Evolutionary conservation across 2,888 invertebrate genomes (phyloP).

Genomic region (Mesorhabditis sp.): DNA sequence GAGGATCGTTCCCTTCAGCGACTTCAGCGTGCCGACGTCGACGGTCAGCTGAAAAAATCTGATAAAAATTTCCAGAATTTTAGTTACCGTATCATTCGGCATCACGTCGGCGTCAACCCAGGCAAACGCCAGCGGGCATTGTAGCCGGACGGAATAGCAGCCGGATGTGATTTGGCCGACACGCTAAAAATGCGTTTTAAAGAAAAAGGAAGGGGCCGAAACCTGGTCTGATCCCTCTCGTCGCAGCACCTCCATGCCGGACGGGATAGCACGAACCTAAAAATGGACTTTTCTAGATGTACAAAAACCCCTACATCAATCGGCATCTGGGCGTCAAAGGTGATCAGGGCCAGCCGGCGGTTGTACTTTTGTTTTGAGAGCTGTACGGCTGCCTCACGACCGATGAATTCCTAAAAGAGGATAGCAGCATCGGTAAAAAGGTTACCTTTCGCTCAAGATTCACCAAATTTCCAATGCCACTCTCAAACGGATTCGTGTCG

Average conservation of each 20-base stretch:
- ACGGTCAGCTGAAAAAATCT: slow-evolving; percentile 39
- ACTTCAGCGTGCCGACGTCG: slow-evolving; percentile 36
- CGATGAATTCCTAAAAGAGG: slow-evolving; percentile 35
- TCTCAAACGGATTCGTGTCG: slow-evolving; percentile 61
- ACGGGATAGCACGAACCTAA: slow-evolving; percentile 25
- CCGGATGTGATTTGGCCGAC: slow-evolving; percentile 62
- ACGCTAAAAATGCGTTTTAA: slow-evolving; percentile 48
- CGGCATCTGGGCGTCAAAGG: slow-evolving; percentile 22
- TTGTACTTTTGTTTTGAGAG: slow-evolving; percentile 55
- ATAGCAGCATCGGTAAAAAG: too few species aligned
- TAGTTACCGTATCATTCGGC: slow-evolving; percentile 23
- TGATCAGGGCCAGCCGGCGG: slow-evolving; percentile 32
- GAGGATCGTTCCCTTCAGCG: slow-evolving; percentile 31
- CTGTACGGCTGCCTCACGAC: slow-evolving; percentile 50
- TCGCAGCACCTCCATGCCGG: slow-evolving; percentile 38
- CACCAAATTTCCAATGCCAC: slow-evolving; percentile 57
- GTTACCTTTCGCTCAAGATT: slow-evolving; percentile 24
- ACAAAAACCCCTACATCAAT: not conserved
- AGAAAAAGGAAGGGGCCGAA: not conserved
- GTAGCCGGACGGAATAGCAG: slow-evolving; percentile 58
- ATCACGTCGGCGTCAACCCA: slow-evolving; percentile 58
- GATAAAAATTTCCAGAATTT: not conserved
- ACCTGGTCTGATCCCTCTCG: slow-evolving; percentile 48
- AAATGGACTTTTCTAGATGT: slow-evolving; percentile 14
- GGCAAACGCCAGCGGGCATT: slow-evolving; percentile 60